These are phyloP conservation scores for Timema cristinae DNA, from an alignment of 2,888 invertebrate species.

Conservation along the genomic window DNA sequence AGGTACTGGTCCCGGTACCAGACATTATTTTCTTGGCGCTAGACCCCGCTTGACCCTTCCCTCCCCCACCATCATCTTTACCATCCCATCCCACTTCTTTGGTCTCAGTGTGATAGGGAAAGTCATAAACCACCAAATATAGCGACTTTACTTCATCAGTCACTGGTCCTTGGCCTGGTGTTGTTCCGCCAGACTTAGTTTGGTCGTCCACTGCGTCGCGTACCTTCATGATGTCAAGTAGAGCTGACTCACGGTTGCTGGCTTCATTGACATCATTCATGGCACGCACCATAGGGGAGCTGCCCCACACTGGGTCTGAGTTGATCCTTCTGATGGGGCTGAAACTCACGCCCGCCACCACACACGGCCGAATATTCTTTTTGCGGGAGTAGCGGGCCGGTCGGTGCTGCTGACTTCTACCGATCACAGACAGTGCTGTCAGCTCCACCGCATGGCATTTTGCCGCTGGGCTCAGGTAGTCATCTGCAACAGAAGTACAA, in stretches of 20 bases:
- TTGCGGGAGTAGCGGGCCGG: not conserved
- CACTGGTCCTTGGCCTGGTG: slow-evolving; percentile 33
- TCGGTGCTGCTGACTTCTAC: slow-evolving; percentile 36
- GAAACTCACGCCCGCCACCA: slow-evolving; percentile 40
- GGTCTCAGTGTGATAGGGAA: slow-evolving; percentile 53
- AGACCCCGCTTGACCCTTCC: slow-evolving; percentile 22
- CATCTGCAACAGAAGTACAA: slow-evolving; percentile 24
- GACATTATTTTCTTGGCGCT: slow-evolving; percentile 43
- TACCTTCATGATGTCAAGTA: slow-evolving; percentile 50
- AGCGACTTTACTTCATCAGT: slow-evolving; percentile 39
- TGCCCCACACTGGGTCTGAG: slow-evolving; percentile 27
- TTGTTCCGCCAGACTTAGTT: slow-evolving; percentile 3
- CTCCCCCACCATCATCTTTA: slow-evolving; percentile 26
- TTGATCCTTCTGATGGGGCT: slow-evolving; percentile 19
- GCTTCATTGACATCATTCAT: slow-evolving; percentile 74
- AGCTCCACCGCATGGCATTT: slow-evolving; percentile 41
- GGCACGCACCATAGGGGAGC: slow-evolving; percentile 56
- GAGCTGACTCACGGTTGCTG: slow-evolving; percentile 48
- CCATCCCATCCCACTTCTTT: slow-evolving; percentile 24
- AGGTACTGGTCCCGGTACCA: slow-evolving; percentile 54
- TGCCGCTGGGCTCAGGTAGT: slow-evolving; percentile 30
- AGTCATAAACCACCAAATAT: slow-evolving; percentile 66
- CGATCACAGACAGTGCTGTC: slow-evolving; percentile 49
- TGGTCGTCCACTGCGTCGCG: slow-evolving; percentile 34
- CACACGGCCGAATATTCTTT: slow-evolving; percentile 37